phyloP scores from a whole-genome alignment of 2,797 vertebrate genomes.

The Bovichtus variegatus region DNA sequence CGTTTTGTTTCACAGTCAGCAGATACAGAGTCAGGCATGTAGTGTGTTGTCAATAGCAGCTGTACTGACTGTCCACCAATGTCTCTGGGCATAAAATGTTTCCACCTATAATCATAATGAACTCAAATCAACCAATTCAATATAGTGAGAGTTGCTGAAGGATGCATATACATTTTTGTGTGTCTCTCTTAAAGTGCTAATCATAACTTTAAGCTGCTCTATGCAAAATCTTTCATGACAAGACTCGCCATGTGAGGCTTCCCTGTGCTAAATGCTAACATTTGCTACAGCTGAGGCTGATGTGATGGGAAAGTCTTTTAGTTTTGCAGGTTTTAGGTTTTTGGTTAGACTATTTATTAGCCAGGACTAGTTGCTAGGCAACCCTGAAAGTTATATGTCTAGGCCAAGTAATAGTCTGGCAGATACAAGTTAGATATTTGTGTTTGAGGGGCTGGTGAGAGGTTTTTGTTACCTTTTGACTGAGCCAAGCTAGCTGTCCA shows the following conservation, averaged over 20 bases:
- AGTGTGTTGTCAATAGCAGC: conserved; percentile 46
- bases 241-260: background rate
- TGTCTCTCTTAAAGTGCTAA: conserved; percentile 14
- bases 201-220: conserved; percentile 5
- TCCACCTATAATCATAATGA: conserved; percentile 27
- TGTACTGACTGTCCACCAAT: conserved; percentile 10
- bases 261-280: background rate
- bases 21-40: conserved; percentile 56
- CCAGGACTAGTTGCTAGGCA: conserved; percentile 1
- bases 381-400: background rate
- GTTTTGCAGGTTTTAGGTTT: conserved; percentile 7
- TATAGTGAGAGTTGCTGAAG: background rate
- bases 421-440: too few species aligned
- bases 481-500: background rate
- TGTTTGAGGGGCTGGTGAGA: background rate
- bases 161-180: background rate
- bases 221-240: background rate
- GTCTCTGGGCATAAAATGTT: conserved; percentile 13
- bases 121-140: conserved; percentile 23
- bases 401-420: background rate
- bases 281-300: background rate
- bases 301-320: background rate
- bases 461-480: background rate
- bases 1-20: conserved; percentile 67
- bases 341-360: background rate